Conservation (phyloP, 2,888 invertebrate genomes). For the Plemyria rubiginata region DNA sequence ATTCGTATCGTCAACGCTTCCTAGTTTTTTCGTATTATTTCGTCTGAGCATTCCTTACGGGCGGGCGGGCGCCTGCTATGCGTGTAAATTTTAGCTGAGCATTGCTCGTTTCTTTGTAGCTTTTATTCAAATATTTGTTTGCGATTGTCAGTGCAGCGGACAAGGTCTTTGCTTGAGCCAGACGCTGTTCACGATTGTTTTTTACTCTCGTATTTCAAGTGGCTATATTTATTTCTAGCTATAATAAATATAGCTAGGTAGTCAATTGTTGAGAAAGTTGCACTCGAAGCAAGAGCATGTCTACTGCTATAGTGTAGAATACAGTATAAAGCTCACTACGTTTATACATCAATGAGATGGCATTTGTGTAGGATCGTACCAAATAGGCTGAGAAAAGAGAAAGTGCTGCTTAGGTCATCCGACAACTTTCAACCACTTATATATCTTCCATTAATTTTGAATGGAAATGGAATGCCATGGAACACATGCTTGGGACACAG, state of each 20-base stretch:
- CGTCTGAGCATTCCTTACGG: conserved; percentile 64
- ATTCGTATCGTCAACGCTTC: conserved; percentile 72
- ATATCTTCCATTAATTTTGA: no score
- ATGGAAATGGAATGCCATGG: no score
- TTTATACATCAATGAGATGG: no score
- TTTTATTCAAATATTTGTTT: conserved; percentile 61
- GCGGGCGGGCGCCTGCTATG: conserved; percentile 68
- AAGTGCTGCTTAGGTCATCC: no score
- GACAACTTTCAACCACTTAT: no score
- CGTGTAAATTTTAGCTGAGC: conserved; percentile 75
- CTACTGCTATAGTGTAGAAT: no score
- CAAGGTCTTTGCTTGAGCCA: conserved; percentile 25
- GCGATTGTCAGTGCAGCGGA: conserved; percentile 52
- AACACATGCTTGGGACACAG: no score
- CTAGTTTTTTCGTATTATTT: conserved; percentile 72
- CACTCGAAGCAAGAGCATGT: no score
- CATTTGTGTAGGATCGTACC: no score
- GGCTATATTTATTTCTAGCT: not conserved
- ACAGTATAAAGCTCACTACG: no score
- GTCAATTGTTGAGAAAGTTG: not conserved
- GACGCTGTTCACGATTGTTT: conserved; percentile 10
- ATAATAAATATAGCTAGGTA: no score
- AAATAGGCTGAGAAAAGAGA: no score
- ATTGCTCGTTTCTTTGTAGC: conserved; percentile 55
- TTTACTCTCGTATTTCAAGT: not conserved